These are phyloP conservation scores for Manis javanica DNA, from an alignment of 2,797 vertebrate genomes.

Conservation along the genomic window DNA sequence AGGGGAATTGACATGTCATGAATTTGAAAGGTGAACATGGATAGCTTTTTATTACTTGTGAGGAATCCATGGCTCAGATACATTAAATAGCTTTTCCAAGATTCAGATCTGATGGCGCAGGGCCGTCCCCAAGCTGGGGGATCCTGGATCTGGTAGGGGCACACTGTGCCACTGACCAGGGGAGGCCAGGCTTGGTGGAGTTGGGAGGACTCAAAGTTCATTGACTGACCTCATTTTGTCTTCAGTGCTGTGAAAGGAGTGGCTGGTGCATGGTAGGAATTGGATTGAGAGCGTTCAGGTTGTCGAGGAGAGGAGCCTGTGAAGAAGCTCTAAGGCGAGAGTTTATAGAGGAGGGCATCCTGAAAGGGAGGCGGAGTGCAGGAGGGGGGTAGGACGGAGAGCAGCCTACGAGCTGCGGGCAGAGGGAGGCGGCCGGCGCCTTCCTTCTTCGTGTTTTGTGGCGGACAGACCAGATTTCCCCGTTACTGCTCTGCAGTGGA, in stretches of 20 bases:
- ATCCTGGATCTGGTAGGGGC: not conserved
- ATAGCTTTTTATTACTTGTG: not conserved
- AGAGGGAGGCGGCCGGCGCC: too few relatives aligned
- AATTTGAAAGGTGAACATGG: not conserved
- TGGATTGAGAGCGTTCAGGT: not conserved
- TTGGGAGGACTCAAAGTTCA: not conserved
- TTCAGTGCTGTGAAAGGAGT: not conserved
- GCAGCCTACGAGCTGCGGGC: not conserved
- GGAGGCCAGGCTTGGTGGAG: not conserved
- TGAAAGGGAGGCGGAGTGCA: not conserved
- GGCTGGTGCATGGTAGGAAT: rapidly evolving
- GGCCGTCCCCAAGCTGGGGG: not conserved
- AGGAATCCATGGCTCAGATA: not conserved
- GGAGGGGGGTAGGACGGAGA: not conserved
- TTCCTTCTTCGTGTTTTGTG: not conserved
- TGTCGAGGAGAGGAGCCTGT: not conserved
- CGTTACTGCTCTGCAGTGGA: not conserved
- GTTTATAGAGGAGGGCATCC: not conserved
- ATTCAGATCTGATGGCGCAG: not conserved
- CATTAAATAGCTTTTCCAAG: not conserved
- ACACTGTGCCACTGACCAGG: not conserved
- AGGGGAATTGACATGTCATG: not conserved
- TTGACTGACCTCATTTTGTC: not conserved
- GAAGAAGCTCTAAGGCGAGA: not conserved
- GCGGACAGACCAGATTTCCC: not conserved